phyloP scores from a whole-genome alignment of 1,140 invertebrate species.

The silkworm (Bombyx mori) region DNA sequence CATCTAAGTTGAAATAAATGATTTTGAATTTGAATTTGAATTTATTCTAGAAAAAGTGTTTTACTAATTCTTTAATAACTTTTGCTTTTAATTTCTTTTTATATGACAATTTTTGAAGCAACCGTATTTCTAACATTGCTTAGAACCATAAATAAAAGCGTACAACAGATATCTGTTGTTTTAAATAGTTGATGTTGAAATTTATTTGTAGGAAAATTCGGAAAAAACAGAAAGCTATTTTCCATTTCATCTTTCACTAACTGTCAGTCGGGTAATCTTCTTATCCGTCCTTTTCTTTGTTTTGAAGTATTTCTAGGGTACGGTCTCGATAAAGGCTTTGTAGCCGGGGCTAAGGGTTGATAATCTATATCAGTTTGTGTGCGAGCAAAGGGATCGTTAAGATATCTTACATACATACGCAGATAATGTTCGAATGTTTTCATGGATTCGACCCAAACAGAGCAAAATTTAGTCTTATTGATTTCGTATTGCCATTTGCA shows the following conservation, averaged over 20 bases:
- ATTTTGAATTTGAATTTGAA: too few species aligned
- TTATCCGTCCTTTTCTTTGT: conserved; percentile 43
- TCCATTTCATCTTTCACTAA: conserved; percentile 27
- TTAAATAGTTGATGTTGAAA: neutral
- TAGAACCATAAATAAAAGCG: too few species aligned
- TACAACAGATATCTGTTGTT: too few species aligned
- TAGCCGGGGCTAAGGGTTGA: conserved; percentile 33
- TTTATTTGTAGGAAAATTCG: neutral
- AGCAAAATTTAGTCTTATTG: conserved; percentile 12
- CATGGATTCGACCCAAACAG: neutral
- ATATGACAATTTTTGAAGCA: too few species aligned
- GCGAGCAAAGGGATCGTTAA: conserved; percentile 29
- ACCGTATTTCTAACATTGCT: too few species aligned
- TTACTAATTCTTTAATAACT: too few species aligned
- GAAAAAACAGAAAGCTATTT: conserved; percentile 20
- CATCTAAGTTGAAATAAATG: too few species aligned
- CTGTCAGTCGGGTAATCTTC: conserved; percentile 36
- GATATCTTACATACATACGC: conserved; percentile 10
- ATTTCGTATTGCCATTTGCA: neutral
- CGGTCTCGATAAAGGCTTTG: conserved; percentile 35
- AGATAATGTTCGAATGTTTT: conserved; percentile 11
- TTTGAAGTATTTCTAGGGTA: conserved; percentile 40
- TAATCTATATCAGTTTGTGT: conserved; percentile 51
- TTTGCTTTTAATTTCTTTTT: too few species aligned
- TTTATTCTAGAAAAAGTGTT: too few species aligned